Conservation (phyloP, 2,113 vertebrate species). For the Coptodon bakossiorum region DNA sequence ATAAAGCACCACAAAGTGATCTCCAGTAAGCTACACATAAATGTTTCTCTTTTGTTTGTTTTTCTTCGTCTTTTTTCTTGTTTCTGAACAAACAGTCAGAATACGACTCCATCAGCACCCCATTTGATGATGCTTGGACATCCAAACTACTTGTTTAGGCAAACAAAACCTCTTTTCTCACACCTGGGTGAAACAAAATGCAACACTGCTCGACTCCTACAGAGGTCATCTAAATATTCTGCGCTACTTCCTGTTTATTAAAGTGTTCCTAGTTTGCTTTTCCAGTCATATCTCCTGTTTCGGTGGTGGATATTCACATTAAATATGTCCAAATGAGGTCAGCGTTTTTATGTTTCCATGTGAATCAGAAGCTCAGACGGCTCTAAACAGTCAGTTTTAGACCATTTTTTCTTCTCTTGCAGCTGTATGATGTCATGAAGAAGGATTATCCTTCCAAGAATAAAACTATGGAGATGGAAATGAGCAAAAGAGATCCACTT, state of each 20-base stretch:
- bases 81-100: not conserved
- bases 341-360: not conserved
- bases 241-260: not conserved
- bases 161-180: not conserved
- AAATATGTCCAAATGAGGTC: not conserved
- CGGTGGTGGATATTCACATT: not conserved
- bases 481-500: not conserved
- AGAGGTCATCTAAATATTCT: not conserved
- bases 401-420: not conserved
- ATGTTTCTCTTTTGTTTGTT: not conserved
- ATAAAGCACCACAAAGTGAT: not conserved
- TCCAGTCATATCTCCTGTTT: not conserved
- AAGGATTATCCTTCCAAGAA: not conserved
- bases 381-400: not conserved
- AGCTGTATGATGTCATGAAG: not conserved
- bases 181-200: not conserved
- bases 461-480: not conserved
- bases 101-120: not conserved
- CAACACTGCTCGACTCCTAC: not conserved
- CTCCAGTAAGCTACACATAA: not conserved
- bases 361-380: not conserved
- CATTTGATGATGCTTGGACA: not conserved
- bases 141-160: not conserved
- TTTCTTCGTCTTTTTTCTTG: not conserved
- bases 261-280: not conserved